A percentile compares a stretch with the other conserved stretches of the same genome.
These are phyloP conservation scores for Xiphias gladius DNA, from an alignment of 2,113 vertebrate genomes.

Conservation along the genomic window DNA sequence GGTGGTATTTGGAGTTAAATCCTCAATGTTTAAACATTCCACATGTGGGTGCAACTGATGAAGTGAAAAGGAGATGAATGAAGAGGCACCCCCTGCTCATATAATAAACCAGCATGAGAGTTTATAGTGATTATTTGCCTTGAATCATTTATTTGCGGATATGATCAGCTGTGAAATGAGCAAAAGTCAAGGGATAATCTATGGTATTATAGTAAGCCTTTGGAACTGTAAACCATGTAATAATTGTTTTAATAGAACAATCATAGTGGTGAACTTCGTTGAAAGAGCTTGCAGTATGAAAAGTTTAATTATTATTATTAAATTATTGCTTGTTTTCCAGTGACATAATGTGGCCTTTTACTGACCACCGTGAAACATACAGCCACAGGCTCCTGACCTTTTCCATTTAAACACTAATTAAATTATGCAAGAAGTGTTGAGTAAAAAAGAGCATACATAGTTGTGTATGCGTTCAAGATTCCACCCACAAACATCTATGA, in stretches of 20 bases:
- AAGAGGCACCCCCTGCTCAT: conserved; percentile 24
- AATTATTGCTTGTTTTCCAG: not conserved
- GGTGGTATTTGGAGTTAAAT: conserved; percentile 26
- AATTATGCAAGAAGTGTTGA: not conserved
- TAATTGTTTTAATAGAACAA: not conserved
- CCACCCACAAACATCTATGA: not conserved
- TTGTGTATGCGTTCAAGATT: not conserved
- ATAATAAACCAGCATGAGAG: conserved; percentile 9
- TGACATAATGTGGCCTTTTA: conserved; percentile 8
- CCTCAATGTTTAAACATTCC: conserved; percentile 43
- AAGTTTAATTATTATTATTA: too few species aligned
- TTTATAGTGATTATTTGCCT: conserved; percentile 1
- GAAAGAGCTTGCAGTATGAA: not conserved
- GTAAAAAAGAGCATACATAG: not conserved
- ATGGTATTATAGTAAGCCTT: not conserved
- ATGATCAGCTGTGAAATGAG: not conserved
- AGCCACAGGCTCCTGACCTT: not conserved
- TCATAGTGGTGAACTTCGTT: not conserved
- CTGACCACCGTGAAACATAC: conserved; percentile 5
- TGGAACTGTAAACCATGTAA: not conserved
- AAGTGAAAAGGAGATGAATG: conserved; percentile 18
- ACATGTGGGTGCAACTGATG: conserved; percentile 28
- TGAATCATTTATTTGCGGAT: not conserved
- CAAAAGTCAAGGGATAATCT: not conserved
- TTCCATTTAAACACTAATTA: conserved; percentile 6